phyloP scores from a whole-genome alignment of 2,888 invertebrate genomes.

The Callimorpha dominula region DNA sequence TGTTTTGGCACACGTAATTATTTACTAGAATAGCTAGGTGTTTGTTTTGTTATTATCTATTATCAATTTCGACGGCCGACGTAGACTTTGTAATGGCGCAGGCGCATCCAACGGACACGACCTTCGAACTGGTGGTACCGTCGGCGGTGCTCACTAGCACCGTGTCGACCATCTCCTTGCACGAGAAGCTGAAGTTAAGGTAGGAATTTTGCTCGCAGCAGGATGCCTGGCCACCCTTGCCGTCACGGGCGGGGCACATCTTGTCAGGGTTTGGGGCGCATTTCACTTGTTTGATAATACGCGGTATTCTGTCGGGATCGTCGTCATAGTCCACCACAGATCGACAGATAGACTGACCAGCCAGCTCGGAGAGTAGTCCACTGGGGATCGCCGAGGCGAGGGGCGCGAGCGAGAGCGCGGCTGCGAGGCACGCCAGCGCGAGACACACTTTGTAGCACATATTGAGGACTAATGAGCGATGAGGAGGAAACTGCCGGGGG shows the following conservation, averaged over 20 bases:
- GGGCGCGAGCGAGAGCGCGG: constrained; percentile 15
- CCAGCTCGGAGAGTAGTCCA: constrained; percentile 20
- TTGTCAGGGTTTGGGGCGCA: constrained; percentile 55
- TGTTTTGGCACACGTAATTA: not conserved
- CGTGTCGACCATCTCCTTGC: constrained; percentile 40
- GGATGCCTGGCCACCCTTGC: constrained; percentile 16
- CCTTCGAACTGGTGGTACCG: not conserved
- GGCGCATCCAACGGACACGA: constrained; percentile 49
- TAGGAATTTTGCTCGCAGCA: constrained; percentile 32
- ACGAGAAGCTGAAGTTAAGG: constrained; percentile 21
- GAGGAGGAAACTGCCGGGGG: constrained; percentile 6
- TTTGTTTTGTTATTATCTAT: not conserved
- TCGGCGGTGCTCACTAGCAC: constrained; percentile 23
- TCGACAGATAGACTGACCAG: constrained; percentile 39
- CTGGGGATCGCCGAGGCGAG: constrained; percentile 18
- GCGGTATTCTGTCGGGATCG: constrained; percentile 60
- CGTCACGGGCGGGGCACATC: constrained; percentile 29
- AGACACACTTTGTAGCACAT: constrained; percentile 9
- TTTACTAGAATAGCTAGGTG: not conserved
- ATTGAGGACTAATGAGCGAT: not conserved
- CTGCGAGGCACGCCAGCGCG: constrained; percentile 24
- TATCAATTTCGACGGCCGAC: constrained; percentile 24
- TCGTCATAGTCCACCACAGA: constrained; percentile 54
- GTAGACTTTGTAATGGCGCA: constrained; percentile 28
- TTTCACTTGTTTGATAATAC: constrained; percentile 63